Evolutionary conservation across 2,113 vertebrate genomes (phyloP), one percentile per base, ranked within the genome.

Genomic region (Nycticebus coucang): DNA sequence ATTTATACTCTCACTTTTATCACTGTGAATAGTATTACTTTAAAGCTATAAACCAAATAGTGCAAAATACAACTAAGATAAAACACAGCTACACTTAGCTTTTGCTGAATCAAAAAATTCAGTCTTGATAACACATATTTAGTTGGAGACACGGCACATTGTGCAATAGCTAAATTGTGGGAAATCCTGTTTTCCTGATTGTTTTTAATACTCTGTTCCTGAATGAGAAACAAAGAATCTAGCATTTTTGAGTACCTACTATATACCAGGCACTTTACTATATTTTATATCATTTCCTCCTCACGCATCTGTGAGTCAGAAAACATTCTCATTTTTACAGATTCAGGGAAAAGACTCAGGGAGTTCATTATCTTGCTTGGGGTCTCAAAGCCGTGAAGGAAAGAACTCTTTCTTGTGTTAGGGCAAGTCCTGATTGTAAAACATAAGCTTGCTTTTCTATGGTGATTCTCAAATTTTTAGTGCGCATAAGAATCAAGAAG

Each of bases 31-130:
- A 87, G 17, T 77, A 87, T 79, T n/a, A 57, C 21, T 94, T 96
- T 96, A 93, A 97, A 96, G 64, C 69, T 89, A 71, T 84, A 89
- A 80, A 84, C 35, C 57, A 86, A 93, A 80, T 30, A 96, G 94
- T 94, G 83, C 94, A 97, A 91, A 96, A 86, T 80, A 55, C 57
- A 92, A 21, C 92, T 80, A 84, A 85, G 62, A 87, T 12, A 82
- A 75, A 45, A 77, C 80, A 60, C 64, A 95, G 59, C 21, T 90
- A 90, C 55, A 93, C 15, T 89, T 92, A 17, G 1, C 5, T 78
- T 69, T 89, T 87, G 90, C 66, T 79, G 88, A 92, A 85, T 95
- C 55, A 79, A 94, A 95, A 94, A 50, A 5, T 53, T 93, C 26
- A 81, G 33, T 95, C 30, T 89, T 95, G 33, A 7, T 78, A 92